A percentile compares a stretch with the other conserved stretches of the same genome.
Conservation (phyloP, 2,888 invertebrate species). For the Acleris sparsana region DNA sequence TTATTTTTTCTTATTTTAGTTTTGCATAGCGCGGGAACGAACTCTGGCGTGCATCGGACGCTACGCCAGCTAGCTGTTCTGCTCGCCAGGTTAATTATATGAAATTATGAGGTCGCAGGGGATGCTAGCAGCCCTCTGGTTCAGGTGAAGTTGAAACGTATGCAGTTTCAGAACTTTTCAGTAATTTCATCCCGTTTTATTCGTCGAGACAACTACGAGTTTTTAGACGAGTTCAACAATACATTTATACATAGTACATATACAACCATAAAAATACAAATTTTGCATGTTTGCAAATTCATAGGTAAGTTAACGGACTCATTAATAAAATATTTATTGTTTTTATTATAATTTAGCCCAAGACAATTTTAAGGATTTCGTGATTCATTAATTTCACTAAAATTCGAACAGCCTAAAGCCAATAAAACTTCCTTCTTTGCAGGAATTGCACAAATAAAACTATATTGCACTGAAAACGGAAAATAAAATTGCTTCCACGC, state of each 20-base stretch:
- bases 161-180: constrained; percentile 58
- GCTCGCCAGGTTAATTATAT: constrained; percentile 65
- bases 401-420: constrained; percentile 11
- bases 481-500: constrained; percentile 43
- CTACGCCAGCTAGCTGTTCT: constrained; percentile 16
- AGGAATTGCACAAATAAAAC: constrained; percentile 30
- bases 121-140: constrained; percentile 52
- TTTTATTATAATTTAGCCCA: too few relatives aligned
- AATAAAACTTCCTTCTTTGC: constrained; percentile 19
- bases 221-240: constrained; percentile 21
- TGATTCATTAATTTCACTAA: constrained; percentile 20
- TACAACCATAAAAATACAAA: not conserved
- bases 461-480: constrained; percentile 32
- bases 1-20: too few relatives aligned
- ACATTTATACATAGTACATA: too few relatives aligned
- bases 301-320: too few relatives aligned
- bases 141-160: constrained; percentile 58
- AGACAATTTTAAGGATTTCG: too few relatives aligned
- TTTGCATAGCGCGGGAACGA: constrained; percentile 2
- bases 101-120: constrained; percentile 70
- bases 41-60: constrained; percentile 20
- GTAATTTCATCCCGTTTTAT: constrained; percentile 43
- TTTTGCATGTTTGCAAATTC: too few relatives aligned
- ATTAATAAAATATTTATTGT: too few relatives aligned
- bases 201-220: constrained; percentile 18